Conservation (phyloP, 2,888 invertebrate genomes). For the Plebejus anna region DNA sequence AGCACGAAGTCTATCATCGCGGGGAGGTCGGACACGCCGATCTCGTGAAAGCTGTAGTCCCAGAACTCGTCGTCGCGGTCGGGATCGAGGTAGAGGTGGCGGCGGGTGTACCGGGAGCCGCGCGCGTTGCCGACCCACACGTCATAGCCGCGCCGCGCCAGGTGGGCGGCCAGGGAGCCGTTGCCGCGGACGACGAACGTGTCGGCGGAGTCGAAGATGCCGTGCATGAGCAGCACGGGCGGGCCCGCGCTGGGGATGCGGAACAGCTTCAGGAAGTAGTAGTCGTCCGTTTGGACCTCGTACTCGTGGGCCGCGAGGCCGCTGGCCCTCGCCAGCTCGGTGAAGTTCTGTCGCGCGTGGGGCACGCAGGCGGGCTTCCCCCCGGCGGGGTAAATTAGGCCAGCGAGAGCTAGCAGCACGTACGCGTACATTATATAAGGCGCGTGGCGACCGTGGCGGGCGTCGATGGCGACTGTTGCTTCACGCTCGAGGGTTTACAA, state of each 20-base stretch:
- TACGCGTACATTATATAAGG: neutral
- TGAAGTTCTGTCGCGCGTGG: slow-evolving; percentile 36
- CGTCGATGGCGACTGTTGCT: neutral
- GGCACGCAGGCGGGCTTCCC: neutral
- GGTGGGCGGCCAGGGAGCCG: slow-evolving; percentile 42
- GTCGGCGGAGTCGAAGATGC: slow-evolving; percentile 47
- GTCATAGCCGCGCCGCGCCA: slow-evolving; percentile 75
- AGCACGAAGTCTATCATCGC: slow-evolving; percentile 69
- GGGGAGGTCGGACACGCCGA: slow-evolving; percentile 83
- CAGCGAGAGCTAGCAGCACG: neutral
- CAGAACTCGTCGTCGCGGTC: slow-evolving; percentile 59
- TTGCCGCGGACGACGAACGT: slow-evolving; percentile 47
- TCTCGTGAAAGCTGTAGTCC: slow-evolving; percentile 83
- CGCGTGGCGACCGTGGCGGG: neutral
- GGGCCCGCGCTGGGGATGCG: slow-evolving; percentile 41
- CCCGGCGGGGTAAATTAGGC: neutral
- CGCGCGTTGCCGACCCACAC: slow-evolving; percentile 61
- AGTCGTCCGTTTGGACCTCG: slow-evolving; percentile 44
- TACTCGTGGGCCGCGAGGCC: slow-evolving; percentile 41
- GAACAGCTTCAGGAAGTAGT: slow-evolving; percentile 47
- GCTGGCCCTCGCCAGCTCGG: slow-evolving; percentile 37
- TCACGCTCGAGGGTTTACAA: neutral
- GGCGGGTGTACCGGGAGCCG: slow-evolving; percentile 79
- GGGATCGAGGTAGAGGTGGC: slow-evolving; percentile 64
- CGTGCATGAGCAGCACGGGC: slow-evolving; percentile 48